Conservation (phyloP, 2,888 invertebrate genomes). For the Heteromurus nitidus region DNA sequence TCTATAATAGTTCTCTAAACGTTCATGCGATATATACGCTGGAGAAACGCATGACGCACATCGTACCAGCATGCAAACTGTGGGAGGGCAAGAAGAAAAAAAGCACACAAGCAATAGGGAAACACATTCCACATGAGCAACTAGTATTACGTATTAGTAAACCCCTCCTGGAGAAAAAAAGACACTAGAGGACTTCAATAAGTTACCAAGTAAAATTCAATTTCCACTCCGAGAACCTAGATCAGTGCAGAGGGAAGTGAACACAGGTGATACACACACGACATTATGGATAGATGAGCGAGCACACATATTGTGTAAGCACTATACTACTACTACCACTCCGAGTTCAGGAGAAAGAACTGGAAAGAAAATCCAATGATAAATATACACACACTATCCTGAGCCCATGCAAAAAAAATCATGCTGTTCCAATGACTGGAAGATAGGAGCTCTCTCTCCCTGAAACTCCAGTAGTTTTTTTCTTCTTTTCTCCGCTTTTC, state of each 20-base stretch:
- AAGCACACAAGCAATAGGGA: too few species aligned
- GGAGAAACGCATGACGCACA: too few species aligned
- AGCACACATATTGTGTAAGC: background rate
- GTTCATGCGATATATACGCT: too few species aligned
- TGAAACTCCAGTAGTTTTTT: conserved; percentile 9
- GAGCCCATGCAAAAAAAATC: background rate
- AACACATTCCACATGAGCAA: background rate
- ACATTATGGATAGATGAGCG: too few species aligned
- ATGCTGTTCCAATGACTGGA: conserved; percentile 1
- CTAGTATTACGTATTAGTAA: background rate
- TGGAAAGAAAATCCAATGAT: conserved; percentile 14
- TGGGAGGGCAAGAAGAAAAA: too few species aligned
- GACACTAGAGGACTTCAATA: background rate
- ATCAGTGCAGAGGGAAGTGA: too few species aligned
- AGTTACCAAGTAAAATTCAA: conserved; percentile 49
- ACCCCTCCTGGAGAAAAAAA: background rate
- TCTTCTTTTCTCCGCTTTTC: background rate
- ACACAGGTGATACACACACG: background rate
- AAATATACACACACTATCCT: too few species aligned
- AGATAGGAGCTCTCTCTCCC: too few species aligned
- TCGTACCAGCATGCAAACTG: too few species aligned
- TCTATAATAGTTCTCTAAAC: too few species aligned
- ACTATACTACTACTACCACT: conserved; percentile 46
- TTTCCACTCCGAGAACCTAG: conserved; percentile 24
- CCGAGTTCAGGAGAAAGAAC: background rate